Evolutionary conservation across 2,797 vertebrate species (phyloP).

Genomic region (Hephaestus fuliginosus): DNA sequence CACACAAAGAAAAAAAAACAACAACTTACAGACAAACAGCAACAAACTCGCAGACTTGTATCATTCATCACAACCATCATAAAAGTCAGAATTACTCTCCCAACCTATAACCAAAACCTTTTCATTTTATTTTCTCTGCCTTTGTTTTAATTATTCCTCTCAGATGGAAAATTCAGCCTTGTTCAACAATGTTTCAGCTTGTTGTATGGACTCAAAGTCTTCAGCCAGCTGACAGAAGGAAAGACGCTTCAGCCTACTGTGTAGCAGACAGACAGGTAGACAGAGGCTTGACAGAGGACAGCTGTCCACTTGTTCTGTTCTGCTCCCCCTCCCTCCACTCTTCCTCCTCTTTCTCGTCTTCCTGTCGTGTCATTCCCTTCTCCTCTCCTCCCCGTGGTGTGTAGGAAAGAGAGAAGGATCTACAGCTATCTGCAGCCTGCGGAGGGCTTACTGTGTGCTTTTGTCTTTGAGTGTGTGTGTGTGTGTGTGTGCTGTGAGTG

Average conservation of each 20-base stretch:
- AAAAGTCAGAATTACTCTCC: slow-evolving; percentile 17
- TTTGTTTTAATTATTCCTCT: slow-evolving; percentile 29
- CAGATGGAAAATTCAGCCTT: slow-evolving; percentile 22
- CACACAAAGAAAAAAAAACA: slow-evolving; percentile 7
- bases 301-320: slow-evolving; percentile 72
- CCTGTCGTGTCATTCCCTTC: slow-evolving; percentile 52
- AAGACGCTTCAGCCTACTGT: slow-evolving; percentile 48
- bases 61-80: slow-evolving; percentile 15
- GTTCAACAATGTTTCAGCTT: slow-evolving; percentile 34
- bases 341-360: slow-evolving; percentile 25
- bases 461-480: slow-evolving; percentile 44
- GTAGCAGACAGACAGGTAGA: slow-evolving; percentile 62
- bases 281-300: slow-evolving; percentile 73
- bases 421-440: slow-evolving; percentile 49
- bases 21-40: not conserved
- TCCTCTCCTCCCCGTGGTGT: slow-evolving; percentile 60
- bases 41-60: slow-evolving; percentile 14
- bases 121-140: slow-evolving; percentile 12
- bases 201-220: slow-evolving; percentile 34
- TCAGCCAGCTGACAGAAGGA: slow-evolving; percentile 47
- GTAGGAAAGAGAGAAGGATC: slow-evolving; percentile 45
- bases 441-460: slow-evolving; percentile 55
- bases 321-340: slow-evolving; percentile 14
- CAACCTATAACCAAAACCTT: slow-evolving; percentile 7
- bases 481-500: slow-evolving; percentile 46